Percentiles rank a stretch among this genome's conserved stretches.
phyloP scores from a whole-genome alignment of 2,113 vertebrate genomes.

The Antennarius striatus region DNA sequence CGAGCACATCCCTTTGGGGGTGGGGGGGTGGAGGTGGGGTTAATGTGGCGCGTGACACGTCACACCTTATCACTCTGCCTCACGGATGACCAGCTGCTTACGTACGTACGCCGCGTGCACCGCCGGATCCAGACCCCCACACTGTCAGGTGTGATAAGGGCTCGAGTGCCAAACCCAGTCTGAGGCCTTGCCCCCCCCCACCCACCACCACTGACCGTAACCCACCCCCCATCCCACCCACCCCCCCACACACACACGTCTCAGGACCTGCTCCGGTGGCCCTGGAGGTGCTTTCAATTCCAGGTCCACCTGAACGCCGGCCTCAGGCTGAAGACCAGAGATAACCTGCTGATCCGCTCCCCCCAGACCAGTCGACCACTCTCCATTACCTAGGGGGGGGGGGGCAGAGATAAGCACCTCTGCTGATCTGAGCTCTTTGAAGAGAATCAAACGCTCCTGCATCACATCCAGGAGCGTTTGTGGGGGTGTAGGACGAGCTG shows the following conservation, averaged over 20 bases:
- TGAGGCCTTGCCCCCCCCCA: conserved; percentile 67
- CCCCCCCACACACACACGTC: too few species aligned
- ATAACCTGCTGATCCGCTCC: conserved; percentile 54
- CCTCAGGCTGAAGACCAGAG: conserved; percentile 48
- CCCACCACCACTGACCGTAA: background rate
- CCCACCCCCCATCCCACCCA: too few species aligned
- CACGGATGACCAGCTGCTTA: conserved; percentile 70
- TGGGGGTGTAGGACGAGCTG: too few species aligned
- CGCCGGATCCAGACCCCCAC: conserved; percentile 73
- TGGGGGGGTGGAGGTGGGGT: background rate
- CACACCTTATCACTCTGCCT: conserved; percentile 72
- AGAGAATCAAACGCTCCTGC: conserved; percentile 45
- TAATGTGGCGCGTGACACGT: conserved; percentile 71
- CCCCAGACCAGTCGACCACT: conserved; percentile 40
- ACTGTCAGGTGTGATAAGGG: conserved; percentile 80
- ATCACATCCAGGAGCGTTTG: background rate
- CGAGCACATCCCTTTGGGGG: conserved; percentile 62
- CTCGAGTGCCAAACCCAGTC: conserved; percentile 66
- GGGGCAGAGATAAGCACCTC: conserved; percentile 41
- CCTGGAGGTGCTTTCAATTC: conserved; percentile 60
- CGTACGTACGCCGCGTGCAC: conserved; percentile 66
- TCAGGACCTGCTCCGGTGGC: conserved; percentile 39
- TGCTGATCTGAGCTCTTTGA: conserved; percentile 44
- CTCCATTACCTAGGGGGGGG: background rate
- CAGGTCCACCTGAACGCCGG: conserved; percentile 55